Conservation (phyloP, 2,797 vertebrate genomes). For the Coregonus suidteri region DNA sequence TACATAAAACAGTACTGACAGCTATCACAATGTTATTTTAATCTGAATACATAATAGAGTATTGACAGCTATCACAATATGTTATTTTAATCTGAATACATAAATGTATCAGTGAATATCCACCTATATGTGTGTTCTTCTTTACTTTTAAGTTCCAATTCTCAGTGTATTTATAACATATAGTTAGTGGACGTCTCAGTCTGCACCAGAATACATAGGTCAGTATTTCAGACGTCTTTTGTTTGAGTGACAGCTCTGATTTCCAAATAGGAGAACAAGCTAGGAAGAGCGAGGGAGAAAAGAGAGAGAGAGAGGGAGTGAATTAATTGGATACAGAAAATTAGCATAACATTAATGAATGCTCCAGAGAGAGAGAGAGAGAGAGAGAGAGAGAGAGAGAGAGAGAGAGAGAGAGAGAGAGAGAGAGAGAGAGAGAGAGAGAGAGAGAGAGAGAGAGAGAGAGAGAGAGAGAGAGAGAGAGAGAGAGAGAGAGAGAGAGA, state of each 20-base stretch:
- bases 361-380: conserved; percentile 56
- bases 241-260: conserved; percentile 79
- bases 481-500: no score
- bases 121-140: conserved; percentile 15
- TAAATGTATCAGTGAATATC: not conserved
- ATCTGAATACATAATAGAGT: no score
- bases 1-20: no score
- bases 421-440: conserved; percentile 21
- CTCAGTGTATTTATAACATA: conserved; percentile 32
- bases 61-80: not conserved
- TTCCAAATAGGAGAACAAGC: conserved; percentile 55
- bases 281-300: conserved; percentile 16
- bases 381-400: no score
- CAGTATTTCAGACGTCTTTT: conserved; percentile 68
- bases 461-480: not conserved
- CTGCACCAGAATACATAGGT: conserved; percentile 59
- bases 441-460: not conserved
- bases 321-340: conserved; percentile 84
- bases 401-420: no score
- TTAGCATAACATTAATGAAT: conserved; percentile 85
- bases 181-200: conserved; percentile 33
- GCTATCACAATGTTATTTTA: no score
- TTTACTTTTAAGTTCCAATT: conserved; percentile 11
- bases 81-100: not conserved
- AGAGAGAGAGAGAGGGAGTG: conserved; percentile 65